Base-by-base conservation (phyloP, 2,888 invertebrate species). In the Pseudococcus viburni region DNA sequence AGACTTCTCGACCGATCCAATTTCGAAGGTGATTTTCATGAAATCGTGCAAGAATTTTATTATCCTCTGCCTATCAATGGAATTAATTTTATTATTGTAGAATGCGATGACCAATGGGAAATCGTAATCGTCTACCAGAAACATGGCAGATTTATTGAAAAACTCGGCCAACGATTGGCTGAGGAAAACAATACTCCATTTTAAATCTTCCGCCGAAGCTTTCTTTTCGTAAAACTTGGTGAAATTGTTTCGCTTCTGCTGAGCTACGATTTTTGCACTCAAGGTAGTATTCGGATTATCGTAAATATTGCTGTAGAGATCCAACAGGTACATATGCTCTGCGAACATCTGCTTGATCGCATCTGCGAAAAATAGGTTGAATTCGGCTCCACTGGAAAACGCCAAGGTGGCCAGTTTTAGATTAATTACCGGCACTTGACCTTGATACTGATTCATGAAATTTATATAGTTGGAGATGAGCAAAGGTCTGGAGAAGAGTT, bases 41-140 rank as follows among this genome's bases (percentile, higher is more conserved):
- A 64, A 64, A 64, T 64, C 64, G 0, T 64, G 8, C 8, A 64
- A 64, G 22, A 64, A 64, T 0, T 19, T 17, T 12, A 73, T 33
- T 6, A 33, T 33, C 73, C 11, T 6, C 6, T 73, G 73, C 17
- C 5, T 33, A 5, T 73, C 64, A 8, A 11, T 33, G 1, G 1
- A 7, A 15, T 73, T 17, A 0, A 73, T 39, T 33, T 73, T 73
- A 12, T 73, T 33, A 17, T 33, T 73, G 73, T 73, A 73, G 17
- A 19, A 73, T 3, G 33, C 39, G 15, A 26, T 33, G 33, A 73
- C 17, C 7, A 73, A 11, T 8, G 73, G 73, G 17, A 73, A 73
- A 73, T 73, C 73, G 33, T 73, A 73, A 33, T 73, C 73, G 33
- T 73, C 73, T 17, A 73, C 17, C 5, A 73, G 33, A 4, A 73